Evolutionary conservation across 2,797 vertebrate species (phyloP).

Genomic region (Chelon labrosus): DNA sequence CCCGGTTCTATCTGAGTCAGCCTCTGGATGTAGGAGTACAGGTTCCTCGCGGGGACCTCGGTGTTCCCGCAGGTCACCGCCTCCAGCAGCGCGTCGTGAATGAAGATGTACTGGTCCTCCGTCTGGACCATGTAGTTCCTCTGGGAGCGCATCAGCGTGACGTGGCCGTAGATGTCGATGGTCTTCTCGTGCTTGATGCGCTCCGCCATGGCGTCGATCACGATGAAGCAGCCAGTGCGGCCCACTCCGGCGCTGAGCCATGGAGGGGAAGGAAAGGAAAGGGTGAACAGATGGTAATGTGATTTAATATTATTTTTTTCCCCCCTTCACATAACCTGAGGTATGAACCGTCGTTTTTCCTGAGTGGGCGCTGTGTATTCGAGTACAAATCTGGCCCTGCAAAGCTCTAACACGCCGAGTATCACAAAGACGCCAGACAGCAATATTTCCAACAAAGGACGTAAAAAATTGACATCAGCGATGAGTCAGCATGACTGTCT

Average conservation of each 20-base stretch:
- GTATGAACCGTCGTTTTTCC: conserved; percentile 9
- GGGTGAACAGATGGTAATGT: conserved; percentile 10
- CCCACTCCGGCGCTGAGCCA: conserved; percentile 93
- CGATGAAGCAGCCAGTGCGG: conserved; percentile 98
- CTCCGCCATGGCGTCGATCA: conserved; percentile 98
- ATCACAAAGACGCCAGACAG: conserved; percentile 64
- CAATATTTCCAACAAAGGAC: conserved; percentile 70
- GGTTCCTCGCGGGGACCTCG: conserved; percentile 97
- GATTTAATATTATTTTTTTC: conserved; percentile 11
- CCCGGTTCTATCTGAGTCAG: conserved; percentile 95
- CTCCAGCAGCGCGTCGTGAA: conserved; percentile 97
- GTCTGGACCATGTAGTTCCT: conserved; percentile 99
- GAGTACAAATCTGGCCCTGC: conserved; percentile 36
- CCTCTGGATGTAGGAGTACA: conserved; percentile 99
- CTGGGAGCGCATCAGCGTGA: conserved; percentile 98
- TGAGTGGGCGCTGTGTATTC: conserved; percentile 20
- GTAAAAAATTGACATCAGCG: conserved; percentile 70
- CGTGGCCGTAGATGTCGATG: conserved; percentile 97
- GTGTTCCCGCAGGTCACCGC: conserved; percentile 98
- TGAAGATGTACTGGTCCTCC: conserved; percentile 99
- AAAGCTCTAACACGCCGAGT: conserved; percentile 41
- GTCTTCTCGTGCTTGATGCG: conserved; percentile 98
- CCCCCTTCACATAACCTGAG: conserved; percentile 17
- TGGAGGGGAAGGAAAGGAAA: not conserved
- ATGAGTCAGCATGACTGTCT: conserved; percentile 72